These are phyloP conservation scores for Notarius lentiginosus DNA, from an alignment of 2,113 vertebrate species.

Conservation along the genomic window DNA sequence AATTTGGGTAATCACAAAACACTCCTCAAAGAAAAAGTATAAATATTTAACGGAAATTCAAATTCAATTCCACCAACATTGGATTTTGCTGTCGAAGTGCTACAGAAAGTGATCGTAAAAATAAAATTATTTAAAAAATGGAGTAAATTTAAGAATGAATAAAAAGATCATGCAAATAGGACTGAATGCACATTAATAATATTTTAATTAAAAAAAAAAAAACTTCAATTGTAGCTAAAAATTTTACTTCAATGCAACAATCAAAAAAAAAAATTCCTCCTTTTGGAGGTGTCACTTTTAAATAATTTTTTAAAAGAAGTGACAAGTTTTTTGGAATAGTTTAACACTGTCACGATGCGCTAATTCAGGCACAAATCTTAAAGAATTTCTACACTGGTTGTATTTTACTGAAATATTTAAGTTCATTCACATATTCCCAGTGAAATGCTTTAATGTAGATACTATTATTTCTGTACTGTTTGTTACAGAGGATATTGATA, in stretches of 20 bases:
- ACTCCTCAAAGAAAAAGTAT: neutral
- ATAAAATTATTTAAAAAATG: too few relatives aligned
- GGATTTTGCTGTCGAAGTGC: neutral
- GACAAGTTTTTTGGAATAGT: neutral
- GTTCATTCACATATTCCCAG: neutral
- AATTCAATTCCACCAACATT: neutral
- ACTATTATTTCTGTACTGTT: neutral
- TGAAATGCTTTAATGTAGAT: neutral
- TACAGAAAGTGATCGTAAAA: neutral
- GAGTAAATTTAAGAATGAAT: neutral
- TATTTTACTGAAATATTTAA: neutral
- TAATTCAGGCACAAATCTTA: neutral
- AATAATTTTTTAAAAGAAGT: neutral
- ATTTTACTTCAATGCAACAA: too few relatives aligned
- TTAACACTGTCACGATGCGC: neutral
- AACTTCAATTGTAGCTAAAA: too few relatives aligned
- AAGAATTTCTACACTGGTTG: neutral
- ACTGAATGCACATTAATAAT: too few relatives aligned
- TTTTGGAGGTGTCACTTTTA: too few relatives aligned
- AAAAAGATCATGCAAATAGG: too few relatives aligned
- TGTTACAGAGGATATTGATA: neutral
- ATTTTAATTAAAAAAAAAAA: too few relatives aligned
- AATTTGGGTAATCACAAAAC: neutral
- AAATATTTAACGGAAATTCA: neutral
- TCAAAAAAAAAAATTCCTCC: too few relatives aligned